Evolutionary conservation across 2,888 invertebrate genomes (phyloP), one percentile per base, ranked within the genome.

Genomic region (Protonemura montana): DNA sequence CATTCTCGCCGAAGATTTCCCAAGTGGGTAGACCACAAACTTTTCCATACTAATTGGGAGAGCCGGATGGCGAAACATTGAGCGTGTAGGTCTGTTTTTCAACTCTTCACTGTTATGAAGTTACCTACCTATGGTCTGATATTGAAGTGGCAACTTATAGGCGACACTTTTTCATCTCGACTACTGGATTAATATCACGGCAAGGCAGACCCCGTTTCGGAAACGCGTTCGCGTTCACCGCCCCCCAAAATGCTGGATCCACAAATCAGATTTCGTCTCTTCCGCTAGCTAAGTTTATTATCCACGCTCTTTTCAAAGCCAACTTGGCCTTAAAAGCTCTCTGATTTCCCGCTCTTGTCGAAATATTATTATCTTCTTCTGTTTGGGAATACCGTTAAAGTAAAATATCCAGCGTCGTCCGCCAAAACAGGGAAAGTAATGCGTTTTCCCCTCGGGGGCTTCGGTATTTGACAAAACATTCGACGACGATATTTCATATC

Each of bases 11-110:
- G 77, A 87, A 87, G 87, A 87, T 87, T 87, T 87, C 87, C 87
- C 87, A 25, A 83, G 85, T 78, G 87, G 85, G 85, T 76, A 28
- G 59, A 35, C 85, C 59, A 25, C 82, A 21, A 87, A 86, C 77
- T 85, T 59, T 87, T 87, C 85, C 85, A 82, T 85, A 87, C 82
- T 87, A 87, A 87, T 87, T 87, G 87, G 77, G 30, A 59, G 26
- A 41, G 86, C 29, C 81, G 81, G 21, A 81, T 29, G 81, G 81
- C 30, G 30, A 81, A 30, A 77, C 77, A n/a, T n/a, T 6, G 35
- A 10, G 3, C 3, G 59, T 16, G 13, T 13, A 21, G 59, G 21
- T 21, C 59, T 59, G 59, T 59, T 59, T 59, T 59, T 59, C 59
- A 59, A 59, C 59, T 59, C 13, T 2, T 59, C 16, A 59, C 81